Base-by-base conservation (phyloP, 2,113 vertebrate species). In the Dromaius novaehollandiae region DNA sequence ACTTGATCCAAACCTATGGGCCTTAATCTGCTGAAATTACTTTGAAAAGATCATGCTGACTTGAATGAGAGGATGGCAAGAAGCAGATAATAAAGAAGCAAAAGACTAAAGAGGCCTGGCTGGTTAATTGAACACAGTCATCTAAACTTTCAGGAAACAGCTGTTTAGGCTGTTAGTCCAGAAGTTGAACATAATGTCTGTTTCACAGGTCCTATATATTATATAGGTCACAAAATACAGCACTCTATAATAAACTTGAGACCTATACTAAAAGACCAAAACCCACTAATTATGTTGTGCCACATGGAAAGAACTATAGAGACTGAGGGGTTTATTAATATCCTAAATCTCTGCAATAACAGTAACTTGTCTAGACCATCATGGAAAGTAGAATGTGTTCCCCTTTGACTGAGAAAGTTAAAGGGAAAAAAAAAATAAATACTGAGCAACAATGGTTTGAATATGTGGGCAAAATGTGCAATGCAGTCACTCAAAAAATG, bases 11-110 rank as follows among this genome's bases (percentile, higher is more conserved):
- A 32, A 36, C 44, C 61, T 79, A 38, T 65, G 38, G 22, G 75
- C 55, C 60, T 96, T 95, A 95, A 90, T 88, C 68, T 96, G 38
- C 18, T 61, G 51, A 92, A 94, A 94, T 96, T 84, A 40, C 91
- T 94, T 82, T 78, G n/a, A 90, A 93, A 96, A 95, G 22, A 22
- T 90, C 13, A 46, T 51, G 30, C 82, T 88, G 71, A 88, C 55
- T 93, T 75, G 50, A 90, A 22, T 64, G 36, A 68, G 25, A 95
- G 86, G 89, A 87, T 89, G 7, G 12, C 24, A 85, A 36, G 40
- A 7, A 6, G 71, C 80, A 83, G 78, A 91, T 71, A 75, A 75
- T 30, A 91, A 96, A 88, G 65, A 51, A 78, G 44, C 12, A 66
- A 40, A 91, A 78, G 24, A 60, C 46, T 61, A 75, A n/a, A 68